A percentile compares a stretch with the other conserved stretches of the same genome.
Evolutionary conservation across 2,113 vertebrate genomes (phyloP).

Genomic region (Macquaria australasica): DNA sequence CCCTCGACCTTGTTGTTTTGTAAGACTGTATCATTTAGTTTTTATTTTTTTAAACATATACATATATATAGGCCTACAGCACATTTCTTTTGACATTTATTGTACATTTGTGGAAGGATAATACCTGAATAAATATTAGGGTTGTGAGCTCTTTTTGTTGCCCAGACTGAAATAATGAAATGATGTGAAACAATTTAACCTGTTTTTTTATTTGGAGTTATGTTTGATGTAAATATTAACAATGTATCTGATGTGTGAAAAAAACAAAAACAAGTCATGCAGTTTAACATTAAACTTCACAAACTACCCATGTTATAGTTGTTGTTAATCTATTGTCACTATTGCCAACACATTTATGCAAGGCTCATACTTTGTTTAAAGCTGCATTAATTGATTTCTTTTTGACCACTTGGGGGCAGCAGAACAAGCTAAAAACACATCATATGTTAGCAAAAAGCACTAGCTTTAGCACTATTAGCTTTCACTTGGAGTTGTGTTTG

Average conservation of each 20-base stretch:
- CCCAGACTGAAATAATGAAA: slow-evolving; percentile 55
- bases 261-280: slow-evolving; percentile 70
- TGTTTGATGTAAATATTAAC: slow-evolving; percentile 82
- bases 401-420: not conserved
- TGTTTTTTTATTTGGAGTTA: slow-evolving; percentile 64
- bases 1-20: slow-evolving; percentile 67
- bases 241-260: slow-evolving; percentile 79
- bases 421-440: not conserved
- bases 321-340: slow-evolving; percentile 14
- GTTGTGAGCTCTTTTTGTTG: slow-evolving; percentile 61
- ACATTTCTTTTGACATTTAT: slow-evolving; percentile 65
- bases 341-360: not conserved
- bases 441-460: not conserved
- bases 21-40: slow-evolving; percentile 64
- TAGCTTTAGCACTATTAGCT: not conserved
- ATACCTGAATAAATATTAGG: slow-evolving; percentile 51
- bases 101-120: slow-evolving; percentile 69
- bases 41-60: slow-evolving; percentile 68
- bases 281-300: slow-evolving; percentile 86
- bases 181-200: slow-evolving; percentile 64
- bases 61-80: slow-evolving; percentile 44
- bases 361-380: not conserved
- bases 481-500: not conserved
- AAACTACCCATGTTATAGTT: slow-evolving; percentile 58
- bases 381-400: not conserved